A percentile compares a stretch with the other conserved stretches of the same genome.
Conservation (phyloP, 1,140 invertebrate species). For the Choristoneura fumiferana region DNA sequence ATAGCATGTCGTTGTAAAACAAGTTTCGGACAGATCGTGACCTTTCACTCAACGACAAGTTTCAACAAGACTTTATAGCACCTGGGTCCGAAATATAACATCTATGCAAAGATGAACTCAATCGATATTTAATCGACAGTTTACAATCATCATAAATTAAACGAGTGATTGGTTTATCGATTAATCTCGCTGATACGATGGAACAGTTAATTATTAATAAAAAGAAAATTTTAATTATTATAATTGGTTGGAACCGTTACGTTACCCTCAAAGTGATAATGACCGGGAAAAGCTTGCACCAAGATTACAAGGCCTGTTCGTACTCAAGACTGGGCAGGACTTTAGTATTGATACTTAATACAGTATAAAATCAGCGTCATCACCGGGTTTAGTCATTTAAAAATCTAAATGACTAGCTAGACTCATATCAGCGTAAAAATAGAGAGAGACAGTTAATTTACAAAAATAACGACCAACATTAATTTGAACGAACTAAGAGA, state of each 20-base stretch:
- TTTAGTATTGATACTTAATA: too few species aligned
- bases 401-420: too few species aligned
- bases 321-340: too few species aligned
- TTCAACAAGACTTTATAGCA: constrained; percentile 23
- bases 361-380: too few species aligned
- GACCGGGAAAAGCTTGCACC: too few species aligned
- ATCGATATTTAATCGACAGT: constrained; percentile 18
- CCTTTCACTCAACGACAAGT: constrained; percentile 34
- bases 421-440: too few species aligned
- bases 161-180: constrained; percentile 4
- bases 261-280: too few species aligned
- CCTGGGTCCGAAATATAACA: background rate
- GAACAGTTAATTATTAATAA: constrained; percentile 3
- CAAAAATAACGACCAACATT: too few species aligned
- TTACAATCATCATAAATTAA: constrained; percentile 18
- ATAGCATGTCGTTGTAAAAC: constrained; percentile 24
- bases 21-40: constrained; percentile 32
- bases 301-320: too few species aligned
- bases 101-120: background rate
- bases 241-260: background rate
- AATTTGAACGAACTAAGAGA: too few species aligned
- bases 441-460: too few species aligned
- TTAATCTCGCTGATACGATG: background rate
- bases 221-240: background rate
- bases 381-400: too few species aligned